These are phyloP conservation scores for Synergus itoensis DNA, from an alignment of 2,888 invertebrate species.

Conservation along the genomic window DNA sequence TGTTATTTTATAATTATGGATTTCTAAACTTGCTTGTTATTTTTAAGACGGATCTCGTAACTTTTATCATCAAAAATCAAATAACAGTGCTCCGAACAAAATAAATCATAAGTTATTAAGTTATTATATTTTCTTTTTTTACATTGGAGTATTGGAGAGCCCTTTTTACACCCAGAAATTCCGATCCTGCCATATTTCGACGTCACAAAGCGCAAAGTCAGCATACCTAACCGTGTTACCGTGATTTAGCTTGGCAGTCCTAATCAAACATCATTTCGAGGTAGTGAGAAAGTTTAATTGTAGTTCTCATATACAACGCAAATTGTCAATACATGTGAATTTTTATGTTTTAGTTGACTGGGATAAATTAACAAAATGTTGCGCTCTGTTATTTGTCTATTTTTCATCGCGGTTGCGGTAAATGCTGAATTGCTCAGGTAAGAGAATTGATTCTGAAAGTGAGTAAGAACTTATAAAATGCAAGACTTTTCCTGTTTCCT, in stretches of 20 bases:
- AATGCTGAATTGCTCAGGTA: constrained; percentile 62
- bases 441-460: constrained; percentile 18
- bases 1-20: too few species aligned
- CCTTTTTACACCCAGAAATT: too few species aligned
- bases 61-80: too few species aligned
- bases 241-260: neutral
- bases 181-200: too few species aligned
- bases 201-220: constrained; percentile 2
- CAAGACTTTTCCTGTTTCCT: neutral
- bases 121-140: too few species aligned
- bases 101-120: too few species aligned
- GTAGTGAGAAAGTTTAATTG: neutral
- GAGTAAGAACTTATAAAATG: too few species aligned
- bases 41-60: too few species aligned
- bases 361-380: constrained; percentile 52
- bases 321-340: neutral
- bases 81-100: too few species aligned
- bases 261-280: too few species aligned
- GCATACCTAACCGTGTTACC: neutral
- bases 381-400: constrained; percentile 56
- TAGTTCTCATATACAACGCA: constrained; percentile 4
- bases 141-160: too few species aligned
- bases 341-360: neutral
- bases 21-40: too few species aligned
- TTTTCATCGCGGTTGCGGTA: constrained; percentile 53